Evolutionary conservation across 2,888 invertebrate genomes (phyloP).

Genomic region (Zonitis immaculata): DNA sequence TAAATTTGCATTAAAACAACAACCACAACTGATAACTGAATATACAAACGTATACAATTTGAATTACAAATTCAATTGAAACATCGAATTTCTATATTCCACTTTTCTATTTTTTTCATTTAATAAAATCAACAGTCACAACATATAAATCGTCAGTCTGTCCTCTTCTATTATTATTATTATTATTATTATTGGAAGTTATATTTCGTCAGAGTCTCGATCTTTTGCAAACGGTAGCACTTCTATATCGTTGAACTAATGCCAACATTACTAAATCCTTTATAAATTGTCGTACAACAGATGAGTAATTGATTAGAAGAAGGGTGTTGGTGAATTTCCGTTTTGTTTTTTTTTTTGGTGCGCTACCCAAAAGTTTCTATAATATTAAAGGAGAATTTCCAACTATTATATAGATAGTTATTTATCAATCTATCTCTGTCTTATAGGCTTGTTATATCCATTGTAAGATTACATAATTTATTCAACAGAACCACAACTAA

Average conservation of each 20-base stretch:
- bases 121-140: no score
- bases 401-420: not conserved
- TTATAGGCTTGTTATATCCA: constrained; percentile 5
- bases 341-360: no score
- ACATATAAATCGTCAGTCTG: no score
- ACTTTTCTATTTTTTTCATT: no score
- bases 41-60: not conserved
- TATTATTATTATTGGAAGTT: not conserved
- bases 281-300: not conserved
- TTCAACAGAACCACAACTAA: constrained; percentile 9
- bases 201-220: not conserved
- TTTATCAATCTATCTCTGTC: not conserved
- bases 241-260: not conserved
- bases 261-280: not conserved
- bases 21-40: not conserved
- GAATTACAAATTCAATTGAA: not conserved
- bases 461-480: constrained; percentile 10
- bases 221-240: not conserved
- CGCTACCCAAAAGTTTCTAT: no score
- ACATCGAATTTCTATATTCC: no score
- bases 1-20: not conserved
- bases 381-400: no score
- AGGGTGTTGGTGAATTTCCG: no score
- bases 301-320: not conserved
- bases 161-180: not conserved